A percentile compares a stretch with the other conserved stretches of the same genome.
Conservation (phyloP, 1,140 invertebrate species). For the Pomphorhynchus laevis region DNA sequence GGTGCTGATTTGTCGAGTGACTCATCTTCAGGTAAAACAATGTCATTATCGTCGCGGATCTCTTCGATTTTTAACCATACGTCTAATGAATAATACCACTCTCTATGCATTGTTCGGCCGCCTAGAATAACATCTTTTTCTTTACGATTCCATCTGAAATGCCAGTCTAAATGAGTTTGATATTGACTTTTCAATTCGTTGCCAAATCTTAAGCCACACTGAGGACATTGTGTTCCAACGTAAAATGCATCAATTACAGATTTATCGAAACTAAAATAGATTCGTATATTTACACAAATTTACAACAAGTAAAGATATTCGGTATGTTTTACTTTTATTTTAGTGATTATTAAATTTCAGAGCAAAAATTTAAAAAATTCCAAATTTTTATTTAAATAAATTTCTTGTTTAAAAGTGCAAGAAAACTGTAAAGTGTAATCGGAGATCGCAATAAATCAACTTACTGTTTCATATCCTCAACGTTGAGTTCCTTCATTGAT, state of each 20-base stretch:
- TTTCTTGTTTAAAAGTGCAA: no score
- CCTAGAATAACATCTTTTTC: slow-evolving; percentile 6
- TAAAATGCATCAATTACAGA: slow-evolving; percentile 6
- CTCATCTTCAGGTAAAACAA: background rate
- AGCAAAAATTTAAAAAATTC: no score
- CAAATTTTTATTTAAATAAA: no score
- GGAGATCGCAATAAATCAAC: no score
- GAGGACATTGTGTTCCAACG: slow-evolving; percentile 3
- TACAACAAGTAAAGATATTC: no score
- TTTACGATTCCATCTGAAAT: slow-evolving; percentile 8
- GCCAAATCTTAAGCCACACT: slow-evolving; percentile 7
- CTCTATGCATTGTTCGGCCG: background rate
- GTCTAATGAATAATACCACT: slow-evolving; percentile 5
- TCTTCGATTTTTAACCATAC: slow-evolving; percentile 8
- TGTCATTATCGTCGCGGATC: slow-evolving; percentile 8
- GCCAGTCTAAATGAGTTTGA: slow-evolving; percentile 8
- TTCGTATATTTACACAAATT: no score
- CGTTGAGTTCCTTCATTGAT: no score
- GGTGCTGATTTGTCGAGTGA: background rate
- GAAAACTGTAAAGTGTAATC: no score
- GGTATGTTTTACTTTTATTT: no score
- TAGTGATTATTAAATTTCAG: no score
- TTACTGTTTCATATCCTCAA: no score
- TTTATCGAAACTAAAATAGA: no score
- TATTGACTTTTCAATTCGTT: background rate